Base-by-base conservation (phyloP, 2,113 vertebrate genomes). In the Hassar affinis region DNA sequence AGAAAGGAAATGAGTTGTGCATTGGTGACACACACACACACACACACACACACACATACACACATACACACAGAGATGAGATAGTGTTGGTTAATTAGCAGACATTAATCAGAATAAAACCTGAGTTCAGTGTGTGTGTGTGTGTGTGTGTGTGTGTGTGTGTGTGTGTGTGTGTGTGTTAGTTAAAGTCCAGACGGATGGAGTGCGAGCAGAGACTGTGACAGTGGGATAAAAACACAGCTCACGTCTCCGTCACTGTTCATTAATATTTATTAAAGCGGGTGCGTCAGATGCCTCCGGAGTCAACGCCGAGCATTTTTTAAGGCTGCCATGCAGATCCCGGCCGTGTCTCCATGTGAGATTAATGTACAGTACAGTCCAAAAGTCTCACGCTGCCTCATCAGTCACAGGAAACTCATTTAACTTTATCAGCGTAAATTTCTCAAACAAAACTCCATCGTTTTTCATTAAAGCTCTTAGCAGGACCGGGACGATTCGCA, bases 51-150 rank as follows among this genome's bases (percentile, higher is more conserved):
- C 38, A 42, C 38, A 56, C 52, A 56, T 5, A 54, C 52, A 22
- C 18, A 22, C 54, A 56, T 3, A 42, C 38, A 42, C 4, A 52
- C 17, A 52, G 4, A 18, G 51, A 57, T 27, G 57, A 61, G n/a
- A 27, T 25, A 27, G 33, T 20, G 15, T 38, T 38, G 42, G 42
- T 59, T 83, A 68, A 84, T 87, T 81, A 83, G 78, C 69, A 80
- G 57, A 68, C 80, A 87, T 80, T 83, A 56, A 85, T 85, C 71
- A 83, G 47, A 61, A 69, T 77, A 51, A 82, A 82, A 56, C 49
- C 25, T 38, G 18, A 42, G 10, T 2, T n/a, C 5, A 27, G 52
- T 38, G 22, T 59, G 61, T 64, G 61, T 64, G 30, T 64, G 61
- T 64, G 61, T 64, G 61, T 64, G 61, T 33, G 61, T 64, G 61